Conservation (phyloP, 2,888 invertebrate species). For the Epinotia brunnichana region DNA sequence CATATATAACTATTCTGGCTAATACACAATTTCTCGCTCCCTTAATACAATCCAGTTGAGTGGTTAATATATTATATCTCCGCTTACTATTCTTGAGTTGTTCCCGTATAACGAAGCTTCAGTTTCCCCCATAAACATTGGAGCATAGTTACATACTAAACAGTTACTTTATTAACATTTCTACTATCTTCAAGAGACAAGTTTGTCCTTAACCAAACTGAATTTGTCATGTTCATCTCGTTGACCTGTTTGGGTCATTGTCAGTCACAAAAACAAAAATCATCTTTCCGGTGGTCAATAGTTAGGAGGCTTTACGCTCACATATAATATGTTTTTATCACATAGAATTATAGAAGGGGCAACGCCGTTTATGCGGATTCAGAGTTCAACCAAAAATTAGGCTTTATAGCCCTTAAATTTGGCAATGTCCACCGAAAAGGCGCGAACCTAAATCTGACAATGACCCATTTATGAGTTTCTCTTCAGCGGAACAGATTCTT, state of each 20-base stretch:
- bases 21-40: conserved; percentile 43
- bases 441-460: too few relatives aligned
- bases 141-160: conserved; percentile 31
- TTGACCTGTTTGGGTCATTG: too few relatives aligned
- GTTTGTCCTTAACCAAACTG: background rate
- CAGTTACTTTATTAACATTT: conserved; percentile 2
- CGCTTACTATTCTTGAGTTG: conserved; percentile 57
- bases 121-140: conserved; percentile 28
- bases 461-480: too few relatives aligned
- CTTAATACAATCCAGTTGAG: conserved; percentile 59
- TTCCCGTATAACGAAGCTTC: conserved; percentile 49
- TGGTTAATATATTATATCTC: conserved; percentile 56
- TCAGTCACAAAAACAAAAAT: too few relatives aligned
- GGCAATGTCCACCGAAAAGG: too few relatives aligned
- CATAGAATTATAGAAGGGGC: too few relatives aligned
- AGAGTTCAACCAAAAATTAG: too few relatives aligned
- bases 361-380: too few relatives aligned
- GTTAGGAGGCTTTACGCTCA: too few relatives aligned
- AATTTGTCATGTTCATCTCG: background rate
- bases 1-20: conserved; percentile 23
- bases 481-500: background rate
- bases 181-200: conserved; percentile 7
- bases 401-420: too few relatives aligned
- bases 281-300: too few relatives aligned
- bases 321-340: too few relatives aligned